phyloP scores from a whole-genome alignment of 53 echinoderm and acorn worm species.

The Glandiceps talaboti region DNA sequence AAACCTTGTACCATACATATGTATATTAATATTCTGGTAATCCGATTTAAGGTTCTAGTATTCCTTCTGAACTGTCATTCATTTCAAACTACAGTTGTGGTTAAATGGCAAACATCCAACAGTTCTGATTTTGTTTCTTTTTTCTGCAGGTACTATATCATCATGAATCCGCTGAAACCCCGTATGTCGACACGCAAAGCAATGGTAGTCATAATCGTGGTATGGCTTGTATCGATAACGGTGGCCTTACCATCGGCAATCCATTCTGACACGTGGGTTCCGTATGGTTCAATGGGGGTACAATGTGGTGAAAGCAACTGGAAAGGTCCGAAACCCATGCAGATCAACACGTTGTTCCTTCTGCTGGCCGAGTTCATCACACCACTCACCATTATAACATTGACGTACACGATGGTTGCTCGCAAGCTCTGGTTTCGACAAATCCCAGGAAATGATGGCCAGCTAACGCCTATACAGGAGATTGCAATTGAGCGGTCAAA shows the following conservation, averaged over 20 bases:
- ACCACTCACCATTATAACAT: constrained; percentile 66
- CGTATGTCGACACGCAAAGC: constrained; percentile 79
- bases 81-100: too few species aligned
- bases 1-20: too few species aligned
- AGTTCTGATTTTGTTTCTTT: too few species aligned
- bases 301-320: constrained; percentile 59
- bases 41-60: too few species aligned
- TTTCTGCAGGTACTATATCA: constrained; percentile 66
- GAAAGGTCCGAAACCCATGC: constrained; percentile 17
- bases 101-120: too few species aligned
- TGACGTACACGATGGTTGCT: constrained; percentile 67
- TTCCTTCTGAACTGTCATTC: too few species aligned
- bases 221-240: constrained; percentile 64
- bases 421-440: constrained; percentile 81
- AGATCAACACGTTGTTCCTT: constrained; percentile 59
- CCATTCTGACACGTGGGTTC: constrained; percentile 15
- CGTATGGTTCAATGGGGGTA: constrained; percentile 5
- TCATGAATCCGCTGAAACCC: constrained; percentile 86
- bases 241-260: constrained; percentile 72
- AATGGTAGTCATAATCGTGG: constrained; percentile 42
- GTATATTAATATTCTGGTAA: too few species aligned
- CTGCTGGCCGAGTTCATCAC: constrained; percentile 59
- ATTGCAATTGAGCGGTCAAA: constrained; percentile 65
- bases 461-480: constrained; percentile 79
- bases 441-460: constrained; percentile 47